Conservation (phyloP, 1,140 invertebrate genomes). For the Philaenus spumarius region DNA sequence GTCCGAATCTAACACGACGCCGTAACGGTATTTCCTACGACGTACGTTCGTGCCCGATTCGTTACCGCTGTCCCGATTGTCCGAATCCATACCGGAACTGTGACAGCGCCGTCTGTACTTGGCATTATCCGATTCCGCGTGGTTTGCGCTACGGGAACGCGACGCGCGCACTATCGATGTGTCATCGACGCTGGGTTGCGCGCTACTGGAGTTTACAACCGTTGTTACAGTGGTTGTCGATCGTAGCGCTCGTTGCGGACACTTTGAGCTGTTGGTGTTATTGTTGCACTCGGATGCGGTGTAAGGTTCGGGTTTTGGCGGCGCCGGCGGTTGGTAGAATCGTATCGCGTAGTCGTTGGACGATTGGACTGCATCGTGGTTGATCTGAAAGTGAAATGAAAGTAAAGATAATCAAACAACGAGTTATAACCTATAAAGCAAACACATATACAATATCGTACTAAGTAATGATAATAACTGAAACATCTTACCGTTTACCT, state of each 20-base stretch:
- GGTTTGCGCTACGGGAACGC: conserved; percentile 46
- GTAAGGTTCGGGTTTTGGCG: neutral
- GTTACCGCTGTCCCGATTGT: conserved; percentile 27
- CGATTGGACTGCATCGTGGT: conserved; percentile 29
- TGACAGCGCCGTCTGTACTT: conserved; percentile 34
- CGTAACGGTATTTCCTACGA: neutral
- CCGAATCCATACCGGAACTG: too few relatives aligned
- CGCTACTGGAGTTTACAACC: conserved; percentile 40
- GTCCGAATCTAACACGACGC: neutral
- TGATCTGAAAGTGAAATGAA: conserved; percentile 25
- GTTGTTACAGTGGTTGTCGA: conserved; percentile 44
- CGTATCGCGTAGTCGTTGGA: conserved; percentile 7
- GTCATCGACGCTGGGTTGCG: conserved; percentile 54
- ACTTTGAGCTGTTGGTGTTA: neutral
- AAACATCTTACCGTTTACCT: too few relatives aligned
- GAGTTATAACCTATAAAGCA: neutral
- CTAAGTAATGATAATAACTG: too few relatives aligned
- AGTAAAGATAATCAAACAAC: neutral
- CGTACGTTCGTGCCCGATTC: neutral
- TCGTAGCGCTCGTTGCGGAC: conserved; percentile 44
- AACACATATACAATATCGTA: too few relatives aligned
- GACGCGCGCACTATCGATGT: conserved; percentile 46
- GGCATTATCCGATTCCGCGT: conserved; percentile 35
- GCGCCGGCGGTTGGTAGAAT: neutral
- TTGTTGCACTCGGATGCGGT: too few relatives aligned